These are phyloP conservation scores for Pinna nobilis DNA, from an alignment of 1,140 invertebrate genomes.

Conservation along the genomic window DNA sequence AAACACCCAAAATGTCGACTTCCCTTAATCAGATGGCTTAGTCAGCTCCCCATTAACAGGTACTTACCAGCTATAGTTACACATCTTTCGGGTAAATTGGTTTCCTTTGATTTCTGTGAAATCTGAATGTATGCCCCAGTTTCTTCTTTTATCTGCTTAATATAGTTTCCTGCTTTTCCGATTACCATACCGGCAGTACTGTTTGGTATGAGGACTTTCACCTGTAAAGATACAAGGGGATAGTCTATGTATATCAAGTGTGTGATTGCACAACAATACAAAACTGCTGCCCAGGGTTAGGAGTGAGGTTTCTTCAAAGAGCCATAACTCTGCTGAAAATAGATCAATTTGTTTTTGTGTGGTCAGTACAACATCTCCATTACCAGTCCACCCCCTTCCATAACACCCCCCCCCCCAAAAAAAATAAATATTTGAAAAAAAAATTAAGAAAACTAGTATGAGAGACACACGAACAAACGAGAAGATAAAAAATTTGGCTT, in stretches of 20 bases:
- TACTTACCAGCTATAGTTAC: constrained; percentile 96
- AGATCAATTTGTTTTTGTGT: too few relatives aligned
- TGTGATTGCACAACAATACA: background rate
- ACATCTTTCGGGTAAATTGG: constrained; percentile 95
- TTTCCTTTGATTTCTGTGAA: constrained; percentile 98
- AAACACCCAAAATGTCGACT: too few relatives aligned
- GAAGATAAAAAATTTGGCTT: too few relatives aligned
- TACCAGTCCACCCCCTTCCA: too few relatives aligned
- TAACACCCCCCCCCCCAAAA: too few relatives aligned
- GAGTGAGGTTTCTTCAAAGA: too few relatives aligned
- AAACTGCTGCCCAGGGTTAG: too few relatives aligned
- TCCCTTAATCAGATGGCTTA: background rate
- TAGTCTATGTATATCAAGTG: background rate
- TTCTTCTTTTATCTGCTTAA: constrained; percentile 98
- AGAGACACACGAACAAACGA: too few relatives aligned
- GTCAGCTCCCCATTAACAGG: background rate
- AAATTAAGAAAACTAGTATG: too few relatives aligned
- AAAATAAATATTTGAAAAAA: too few relatives aligned
- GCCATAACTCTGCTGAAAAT: too few relatives aligned
- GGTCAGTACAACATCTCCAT: too few relatives aligned
- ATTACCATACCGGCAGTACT: constrained; percentile 99
- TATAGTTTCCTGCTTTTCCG: constrained; percentile 97
- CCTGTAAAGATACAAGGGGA: constrained; percentile 75
- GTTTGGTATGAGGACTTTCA: constrained; percentile 98
- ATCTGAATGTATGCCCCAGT: constrained; percentile 99